Conservation (phyloP, 2,888 invertebrate species). For the Litoditis marina region DNA sequence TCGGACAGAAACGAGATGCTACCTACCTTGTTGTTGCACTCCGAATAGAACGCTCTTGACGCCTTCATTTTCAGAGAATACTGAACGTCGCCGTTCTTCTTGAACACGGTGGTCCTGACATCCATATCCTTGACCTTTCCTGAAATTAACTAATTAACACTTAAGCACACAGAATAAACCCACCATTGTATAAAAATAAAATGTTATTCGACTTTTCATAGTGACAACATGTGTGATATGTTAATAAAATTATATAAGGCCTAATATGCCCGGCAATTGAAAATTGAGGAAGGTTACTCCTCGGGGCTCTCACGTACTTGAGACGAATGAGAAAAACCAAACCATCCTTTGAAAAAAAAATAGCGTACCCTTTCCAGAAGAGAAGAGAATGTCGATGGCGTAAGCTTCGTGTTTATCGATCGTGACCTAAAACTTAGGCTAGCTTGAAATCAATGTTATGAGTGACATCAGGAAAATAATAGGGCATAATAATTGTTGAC, state of each 20-base stretch:
- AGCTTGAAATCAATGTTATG: not conserved
- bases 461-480: not conserved
- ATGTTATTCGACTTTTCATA: not conserved
- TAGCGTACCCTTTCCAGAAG: slow-evolving; percentile 85
- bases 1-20: not conserved
- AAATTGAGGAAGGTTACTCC: too few species aligned
- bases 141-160: slow-evolving; percentile 15
- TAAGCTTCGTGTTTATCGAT: slow-evolving; percentile 95
- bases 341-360: too few species aligned
- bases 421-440: slow-evolving; percentile 16
- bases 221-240: too few species aligned
- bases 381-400: slow-evolving; percentile 94
- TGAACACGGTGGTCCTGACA: slow-evolving; percentile 91
- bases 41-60: slow-evolving; percentile 73
- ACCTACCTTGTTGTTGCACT: slow-evolving; percentile 62
- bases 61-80: slow-evolving; percentile 96
- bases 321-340: too few species aligned
- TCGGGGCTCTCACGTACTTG: too few species aligned
- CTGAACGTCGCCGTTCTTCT: slow-evolving; percentile 87
- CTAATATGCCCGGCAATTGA: too few species aligned
- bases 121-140: slow-evolving; percentile 82
- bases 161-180: slow-evolving; percentile 22
- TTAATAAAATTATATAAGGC: too few species aligned
- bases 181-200: too few species aligned
- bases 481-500: not conserved